Evolutionary conservation across 2,113 vertebrate genomes (phyloP).

Genomic region (Amia ocellicauda): DNA sequence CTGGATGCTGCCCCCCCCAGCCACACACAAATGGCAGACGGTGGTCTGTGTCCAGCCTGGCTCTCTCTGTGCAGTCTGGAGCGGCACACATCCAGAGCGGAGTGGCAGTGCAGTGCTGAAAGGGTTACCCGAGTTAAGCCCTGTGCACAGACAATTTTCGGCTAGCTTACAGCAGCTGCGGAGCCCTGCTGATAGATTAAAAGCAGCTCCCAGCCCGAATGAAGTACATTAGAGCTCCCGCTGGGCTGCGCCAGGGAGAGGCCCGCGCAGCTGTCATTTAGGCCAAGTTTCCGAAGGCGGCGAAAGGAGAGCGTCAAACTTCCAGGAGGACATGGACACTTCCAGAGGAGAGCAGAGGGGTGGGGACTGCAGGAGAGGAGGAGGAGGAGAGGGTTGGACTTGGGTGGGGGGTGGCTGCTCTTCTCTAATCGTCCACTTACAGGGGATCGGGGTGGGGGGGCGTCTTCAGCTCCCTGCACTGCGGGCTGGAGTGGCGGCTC

Average conservation of each 20-base stretch:
- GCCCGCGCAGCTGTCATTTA: conserved; percentile 84
- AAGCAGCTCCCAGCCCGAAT: conserved; percentile 86
- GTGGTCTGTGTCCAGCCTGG: no score
- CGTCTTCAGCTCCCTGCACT: not conserved
- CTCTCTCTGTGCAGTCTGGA: not conserved
- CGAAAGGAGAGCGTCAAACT: conserved; percentile 66
- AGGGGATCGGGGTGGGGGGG: conserved; percentile 31
- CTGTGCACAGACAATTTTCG: conserved; percentile 74
- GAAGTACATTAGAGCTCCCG: conserved; percentile 82
- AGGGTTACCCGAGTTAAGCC: conserved; percentile 67
- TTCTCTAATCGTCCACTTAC: conserved; percentile 9
- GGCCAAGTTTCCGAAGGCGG: conserved; percentile 81
- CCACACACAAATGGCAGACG: no score
- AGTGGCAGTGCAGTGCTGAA: conserved; percentile 38
- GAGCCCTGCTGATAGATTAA: conserved; percentile 88
- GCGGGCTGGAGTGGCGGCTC: no score
- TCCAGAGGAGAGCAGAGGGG: conserved; percentile 35
- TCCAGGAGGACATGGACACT: conserved; percentile 60
- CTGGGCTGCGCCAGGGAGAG: conserved; percentile 77
- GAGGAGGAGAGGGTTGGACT: conserved; percentile 7
- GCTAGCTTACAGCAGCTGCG: conserved; percentile 89
- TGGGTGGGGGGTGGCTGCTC: not conserved
- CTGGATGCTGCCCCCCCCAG: no score
- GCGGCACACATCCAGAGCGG: conserved; percentile 12
- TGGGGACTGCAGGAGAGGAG: conserved; percentile 8